Conservation (phyloP, 2,797 vertebrate species). For the Periparus ater region DNA sequence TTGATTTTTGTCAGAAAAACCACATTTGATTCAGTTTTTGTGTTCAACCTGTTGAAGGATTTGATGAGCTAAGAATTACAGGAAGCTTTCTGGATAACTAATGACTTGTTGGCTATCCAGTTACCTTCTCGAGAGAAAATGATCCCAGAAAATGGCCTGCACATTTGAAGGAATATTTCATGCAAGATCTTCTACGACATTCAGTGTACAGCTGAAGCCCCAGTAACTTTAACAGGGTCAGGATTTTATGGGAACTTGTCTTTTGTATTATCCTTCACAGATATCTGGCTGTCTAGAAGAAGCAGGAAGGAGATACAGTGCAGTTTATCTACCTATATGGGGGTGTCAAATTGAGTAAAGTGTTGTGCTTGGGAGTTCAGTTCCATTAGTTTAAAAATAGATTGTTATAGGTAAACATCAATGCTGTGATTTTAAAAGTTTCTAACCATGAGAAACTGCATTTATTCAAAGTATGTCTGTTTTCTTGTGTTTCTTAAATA, state of each 20-base stretch:
- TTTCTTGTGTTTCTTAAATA: background rate
- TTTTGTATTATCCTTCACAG: background rate
- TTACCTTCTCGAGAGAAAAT: background rate
- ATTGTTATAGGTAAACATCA: background rate
- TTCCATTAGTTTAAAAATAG: background rate
- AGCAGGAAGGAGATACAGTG: background rate
- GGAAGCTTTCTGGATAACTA: background rate
- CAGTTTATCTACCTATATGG: background rate
- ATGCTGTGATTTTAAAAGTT: background rate
- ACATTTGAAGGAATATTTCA: background rate
- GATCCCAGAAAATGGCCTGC: background rate
- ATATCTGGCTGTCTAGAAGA: background rate
- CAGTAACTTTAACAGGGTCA: background rate
- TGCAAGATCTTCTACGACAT: background rate
- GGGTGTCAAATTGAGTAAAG: background rate
- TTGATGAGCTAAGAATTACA: background rate
- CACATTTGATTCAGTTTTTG: rapidly evolving
- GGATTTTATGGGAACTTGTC: background rate
- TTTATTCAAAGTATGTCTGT: background rate
- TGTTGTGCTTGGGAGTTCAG: background rate
- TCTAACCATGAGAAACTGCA: background rate
- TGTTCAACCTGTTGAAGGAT: background rate
- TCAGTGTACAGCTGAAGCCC: background rate
- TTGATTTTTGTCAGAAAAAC: background rate
- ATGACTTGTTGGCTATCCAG: background rate